Percentiles rank a stretch among this genome's conserved stretches.
These are phyloP conservation scores for Pomacea maculata DNA, from an alignment of 1,140 invertebrate genomes.

Conservation along the genomic window DNA sequence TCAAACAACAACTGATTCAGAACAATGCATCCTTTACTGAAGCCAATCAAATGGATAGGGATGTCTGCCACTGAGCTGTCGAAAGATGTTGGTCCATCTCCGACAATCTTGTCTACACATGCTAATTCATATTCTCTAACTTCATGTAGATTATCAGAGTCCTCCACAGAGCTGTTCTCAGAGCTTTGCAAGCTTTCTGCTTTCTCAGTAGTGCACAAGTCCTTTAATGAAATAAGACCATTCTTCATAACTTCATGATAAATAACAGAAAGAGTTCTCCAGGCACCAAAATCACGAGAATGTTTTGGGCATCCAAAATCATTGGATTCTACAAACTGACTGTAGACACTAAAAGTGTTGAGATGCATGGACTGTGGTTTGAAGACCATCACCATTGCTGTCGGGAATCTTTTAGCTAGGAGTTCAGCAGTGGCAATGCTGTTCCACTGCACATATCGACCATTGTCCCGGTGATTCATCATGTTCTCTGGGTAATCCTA, in stretches of 20 bases:
- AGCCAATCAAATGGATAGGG: slow-evolving; percentile 71
- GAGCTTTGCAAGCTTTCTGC: too few relatives aligned
- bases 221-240: neutral
- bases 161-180: too few relatives aligned
- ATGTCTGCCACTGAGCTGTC: neutral
- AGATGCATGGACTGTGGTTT: slow-evolving; percentile 80
- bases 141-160: too few relatives aligned
- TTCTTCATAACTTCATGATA: slow-evolving; percentile 37
- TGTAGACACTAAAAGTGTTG: slow-evolving; percentile 84
- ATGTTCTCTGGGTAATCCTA: slow-evolving; percentile 84
- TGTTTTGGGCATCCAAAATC: slow-evolving; percentile 74
- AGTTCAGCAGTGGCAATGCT: slow-evolving; percentile 77
- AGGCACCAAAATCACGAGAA: slow-evolving; percentile 63
- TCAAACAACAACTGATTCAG: slow-evolving; percentile 90
- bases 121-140: neutral
- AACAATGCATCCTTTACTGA: slow-evolving; percentile 92
- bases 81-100: neutral
- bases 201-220: too few relatives aligned
- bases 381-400: slow-evolving; percentile 78
- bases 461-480: slow-evolving; percentile 77
- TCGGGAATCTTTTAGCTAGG: slow-evolving; percentile 75
- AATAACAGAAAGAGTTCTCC: slow-evolving; percentile 69
- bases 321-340: slow-evolving; percentile 83
- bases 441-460: slow-evolving; percentile 79
- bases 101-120: neutral